A percentile compares a stretch with the other conserved stretches of the same genome.
phyloP scores from a whole-genome alignment of 2,113 vertebrate genomes.

The Protobothrops flavoviridis region DNA sequence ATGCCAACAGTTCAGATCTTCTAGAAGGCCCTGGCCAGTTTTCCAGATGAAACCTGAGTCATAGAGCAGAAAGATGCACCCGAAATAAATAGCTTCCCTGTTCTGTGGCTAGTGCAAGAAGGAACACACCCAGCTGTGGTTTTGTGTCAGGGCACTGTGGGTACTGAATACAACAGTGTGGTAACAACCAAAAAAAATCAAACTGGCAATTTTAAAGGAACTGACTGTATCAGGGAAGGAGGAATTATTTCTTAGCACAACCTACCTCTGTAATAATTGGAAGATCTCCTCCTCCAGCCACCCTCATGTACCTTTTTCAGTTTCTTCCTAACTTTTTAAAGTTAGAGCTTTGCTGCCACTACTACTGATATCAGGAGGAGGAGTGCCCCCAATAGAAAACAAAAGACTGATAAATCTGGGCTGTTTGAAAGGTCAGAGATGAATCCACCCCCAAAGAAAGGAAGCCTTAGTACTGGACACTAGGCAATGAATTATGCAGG shows the following conservation, averaged over 20 bases:
- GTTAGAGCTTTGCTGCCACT: slow-evolving; percentile 49
- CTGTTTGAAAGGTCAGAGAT: slow-evolving; percentile 27
- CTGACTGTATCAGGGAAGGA: slow-evolving; percentile 65
- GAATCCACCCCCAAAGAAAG: background rate
- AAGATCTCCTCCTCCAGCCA: slow-evolving; percentile 54
- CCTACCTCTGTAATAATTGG: slow-evolving; percentile 71
- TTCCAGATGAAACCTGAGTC: slow-evolving; percentile 97
- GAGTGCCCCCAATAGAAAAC: slow-evolving; percentile 38
- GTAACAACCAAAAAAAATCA: slow-evolving; percentile 70
- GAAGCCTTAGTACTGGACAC: background rate
- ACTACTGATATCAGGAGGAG: slow-evolving; percentile 42
- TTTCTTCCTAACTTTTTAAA: slow-evolving; percentile 11
- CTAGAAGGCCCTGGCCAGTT: slow-evolving; percentile 82
- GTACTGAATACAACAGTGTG: slow-evolving; percentile 71
- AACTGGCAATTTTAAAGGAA: slow-evolving; percentile 76
- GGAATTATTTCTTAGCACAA: slow-evolving; percentile 77
- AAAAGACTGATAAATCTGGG: slow-evolving; percentile 21
- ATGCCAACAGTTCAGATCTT: slow-evolving; percentile 78
- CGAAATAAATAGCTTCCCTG: slow-evolving; percentile 97
- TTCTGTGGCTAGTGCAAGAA: slow-evolving; percentile 74
- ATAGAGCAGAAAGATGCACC: slow-evolving; percentile 90
- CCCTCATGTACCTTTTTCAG: background rate
- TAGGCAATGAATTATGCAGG: accelerated
- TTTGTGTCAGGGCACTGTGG: slow-evolving; percentile 79
- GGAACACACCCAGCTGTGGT: slow-evolving; percentile 89